Evolutionary conservation across 2,888 invertebrate species (phyloP), one percentile per base, ranked within the genome.

Genomic region (Cecidostiba fungosa): DNA sequence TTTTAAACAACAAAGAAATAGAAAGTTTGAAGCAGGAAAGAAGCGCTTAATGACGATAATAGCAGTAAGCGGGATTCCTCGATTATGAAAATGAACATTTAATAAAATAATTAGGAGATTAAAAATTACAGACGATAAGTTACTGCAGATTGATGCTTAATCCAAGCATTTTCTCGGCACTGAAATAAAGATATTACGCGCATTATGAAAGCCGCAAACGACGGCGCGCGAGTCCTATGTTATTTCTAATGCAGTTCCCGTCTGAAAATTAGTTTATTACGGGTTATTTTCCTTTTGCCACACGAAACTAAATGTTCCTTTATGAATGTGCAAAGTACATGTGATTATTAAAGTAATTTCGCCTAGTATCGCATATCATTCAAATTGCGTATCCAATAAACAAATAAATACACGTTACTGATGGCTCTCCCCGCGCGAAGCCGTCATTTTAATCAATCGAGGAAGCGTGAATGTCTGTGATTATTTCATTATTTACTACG

Each of bases 231-330:
- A 88, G 88, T 87, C 87, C 82, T 73, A 82, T 84, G 82, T 88
- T 88, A 86, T 80, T 83, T 88, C 87, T 86, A 59, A 59, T 59
- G 87, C 87, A 88, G 88, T 36, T 87, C 87, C 87, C 87, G 88
- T 87, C 87, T 86, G 87, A 89, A 90, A 90, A 91, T 90, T 90
- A 89, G 88, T 90, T 89, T 89, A 89, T 90, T 89, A 90, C 88
- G 85, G 85, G 86, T 88, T 86, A 87, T 88, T 88, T 87, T 79
- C 84, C 86, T 88, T 88, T 88, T 76, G 23, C 82, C 73, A 50
- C 70, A 23, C 73, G 54, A 85, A 82, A 74, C 82, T 43, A 82
- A 80, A 78, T 85, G 74, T 74, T 85, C 66, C 39, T 77, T 72
- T 76, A 77, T 72, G 80, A 77, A 77, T 66, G 80, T 54, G 47